Evolutionary conservation across 2,888 invertebrate species (phyloP).

Genomic region (Diplazon laetatorius): DNA sequence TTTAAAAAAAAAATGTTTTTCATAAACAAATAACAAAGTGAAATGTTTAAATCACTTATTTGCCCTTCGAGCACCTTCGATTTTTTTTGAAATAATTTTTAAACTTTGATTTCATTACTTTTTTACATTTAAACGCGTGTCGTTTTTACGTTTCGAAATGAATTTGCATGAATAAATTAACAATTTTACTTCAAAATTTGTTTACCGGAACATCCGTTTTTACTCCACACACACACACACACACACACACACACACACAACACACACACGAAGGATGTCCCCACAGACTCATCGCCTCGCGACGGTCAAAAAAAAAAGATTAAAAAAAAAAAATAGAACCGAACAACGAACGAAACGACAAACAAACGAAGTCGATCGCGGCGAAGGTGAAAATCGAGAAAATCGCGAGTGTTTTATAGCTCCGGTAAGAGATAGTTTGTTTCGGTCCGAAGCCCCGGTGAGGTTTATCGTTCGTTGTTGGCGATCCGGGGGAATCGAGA

Average conservation of each 20-base stretch:
- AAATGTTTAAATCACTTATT: no score
- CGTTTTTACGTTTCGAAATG: constrained; percentile 30
- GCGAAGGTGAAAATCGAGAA: constrained; percentile 60
- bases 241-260: no score
- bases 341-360: constrained; percentile 18
- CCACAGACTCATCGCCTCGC: constrained; percentile 38
- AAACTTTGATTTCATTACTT: no score
- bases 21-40: no score
- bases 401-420: constrained; percentile 62
- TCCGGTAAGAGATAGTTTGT: constrained; percentile 62
- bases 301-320: constrained; percentile 31
- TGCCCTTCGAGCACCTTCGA: no score
- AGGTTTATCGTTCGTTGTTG: constrained; percentile 59
- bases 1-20: no score
- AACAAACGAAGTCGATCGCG: constrained; percentile 26
- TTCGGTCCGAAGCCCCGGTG: constrained; percentile 52
- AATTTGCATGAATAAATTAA: constrained; percentile 39
- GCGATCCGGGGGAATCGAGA: constrained; percentile 57
- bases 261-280: constrained; percentile 32
- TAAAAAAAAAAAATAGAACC: constrained; percentile 26
- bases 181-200: background rate
- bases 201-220: constrained; percentile 30
- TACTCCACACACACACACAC: no score
- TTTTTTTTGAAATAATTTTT: no score
- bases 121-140: no score